A percentile compares a stretch with the other conserved stretches of the same genome.
phyloP scores from a whole-genome alignment of 1,140 invertebrate genomes.

The Brachionus asplanchnoidis region DNA sequence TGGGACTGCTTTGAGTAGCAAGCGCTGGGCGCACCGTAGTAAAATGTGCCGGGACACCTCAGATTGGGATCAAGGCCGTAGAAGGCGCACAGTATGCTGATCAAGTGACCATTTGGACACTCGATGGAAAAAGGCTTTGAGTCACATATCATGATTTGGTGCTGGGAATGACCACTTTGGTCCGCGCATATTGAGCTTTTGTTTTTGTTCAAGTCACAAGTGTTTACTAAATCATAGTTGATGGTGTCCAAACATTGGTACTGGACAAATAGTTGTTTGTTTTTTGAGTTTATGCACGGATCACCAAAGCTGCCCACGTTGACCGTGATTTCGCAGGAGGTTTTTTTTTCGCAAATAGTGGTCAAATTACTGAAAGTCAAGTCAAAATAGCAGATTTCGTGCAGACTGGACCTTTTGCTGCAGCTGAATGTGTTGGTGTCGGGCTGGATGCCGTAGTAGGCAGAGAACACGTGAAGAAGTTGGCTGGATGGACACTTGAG shows the following conservation, averaged over 20 bases:
- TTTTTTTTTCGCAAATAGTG: constrained; percentile 12
- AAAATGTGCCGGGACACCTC: constrained; percentile 22
- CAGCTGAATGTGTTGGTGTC: constrained; percentile 3
- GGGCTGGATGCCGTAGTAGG: constrained; percentile 34
- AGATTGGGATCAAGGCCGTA: constrained; percentile 27
- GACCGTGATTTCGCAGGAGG: neutral
- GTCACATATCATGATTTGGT: constrained; percentile 11
- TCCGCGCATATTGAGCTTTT: constrained; percentile 20
- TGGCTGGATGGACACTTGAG: constrained; percentile 17
- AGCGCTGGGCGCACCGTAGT: neutral
- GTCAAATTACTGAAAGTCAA: constrained; percentile 30
- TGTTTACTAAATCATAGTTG: neutral
- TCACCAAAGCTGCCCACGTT: constrained; percentile 30
- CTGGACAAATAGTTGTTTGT: constrained; percentile 30
- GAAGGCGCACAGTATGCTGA: constrained; percentile 29
- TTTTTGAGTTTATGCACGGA: constrained; percentile 26
- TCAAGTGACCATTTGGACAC: neutral
- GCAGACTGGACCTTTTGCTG: neutral
- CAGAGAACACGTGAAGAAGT: neutral
- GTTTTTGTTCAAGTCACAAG: constrained; percentile 10
- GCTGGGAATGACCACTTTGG: neutral
- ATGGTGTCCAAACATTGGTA: constrained; percentile 25
- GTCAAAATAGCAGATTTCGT: constrained; percentile 38
- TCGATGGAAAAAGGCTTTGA: neutral
- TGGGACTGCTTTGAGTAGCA: constrained; percentile 27